Evolutionary conservation across 2,113 vertebrate genomes (phyloP).

Genomic region (Brachirus orientalis): DNA sequence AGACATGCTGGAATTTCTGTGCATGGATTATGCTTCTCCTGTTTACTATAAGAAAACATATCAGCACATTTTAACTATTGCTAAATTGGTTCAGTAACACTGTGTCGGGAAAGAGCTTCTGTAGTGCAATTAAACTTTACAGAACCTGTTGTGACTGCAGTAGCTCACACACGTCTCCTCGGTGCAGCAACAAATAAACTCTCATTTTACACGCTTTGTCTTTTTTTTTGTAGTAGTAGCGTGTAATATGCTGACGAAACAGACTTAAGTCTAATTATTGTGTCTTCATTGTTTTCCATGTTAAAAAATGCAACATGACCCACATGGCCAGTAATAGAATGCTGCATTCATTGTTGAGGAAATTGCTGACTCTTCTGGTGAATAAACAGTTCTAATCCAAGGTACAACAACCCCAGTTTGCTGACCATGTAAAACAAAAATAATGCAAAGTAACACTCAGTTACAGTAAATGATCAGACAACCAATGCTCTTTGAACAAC

Average conservation of each 20-base stretch:
- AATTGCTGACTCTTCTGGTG: conserved; percentile 12
- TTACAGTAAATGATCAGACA: not conserved
- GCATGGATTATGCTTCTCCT: too few species aligned
- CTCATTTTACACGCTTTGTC: not conserved
- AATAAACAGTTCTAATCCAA: conserved; percentile 15
- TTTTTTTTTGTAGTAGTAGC: too few species aligned
- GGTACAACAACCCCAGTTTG: not conserved
- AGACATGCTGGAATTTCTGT: too few species aligned
- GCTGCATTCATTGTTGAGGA: not conserved
- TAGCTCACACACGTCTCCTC: conserved; percentile 6
- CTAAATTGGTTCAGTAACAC: conserved; percentile 27
- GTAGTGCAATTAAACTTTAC: conserved; percentile 22
- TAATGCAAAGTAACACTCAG: conserved; percentile 1
- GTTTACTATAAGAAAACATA: too few species aligned
- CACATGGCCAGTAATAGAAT: not conserved
- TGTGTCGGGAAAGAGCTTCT: too few species aligned
- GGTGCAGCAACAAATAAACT: not conserved
- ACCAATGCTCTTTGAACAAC: not conserved
- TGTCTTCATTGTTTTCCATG: not conserved
- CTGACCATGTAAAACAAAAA: conserved; percentile 10
- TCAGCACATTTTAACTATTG: conserved; percentile 1
- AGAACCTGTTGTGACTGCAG: conserved; percentile 7
- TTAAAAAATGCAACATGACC: not conserved
- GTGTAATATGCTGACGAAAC: not conserved
- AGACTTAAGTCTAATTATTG: not conserved